Conservation (phyloP, 2,888 invertebrate genomes). For the Allolobophora icterica region DNA sequence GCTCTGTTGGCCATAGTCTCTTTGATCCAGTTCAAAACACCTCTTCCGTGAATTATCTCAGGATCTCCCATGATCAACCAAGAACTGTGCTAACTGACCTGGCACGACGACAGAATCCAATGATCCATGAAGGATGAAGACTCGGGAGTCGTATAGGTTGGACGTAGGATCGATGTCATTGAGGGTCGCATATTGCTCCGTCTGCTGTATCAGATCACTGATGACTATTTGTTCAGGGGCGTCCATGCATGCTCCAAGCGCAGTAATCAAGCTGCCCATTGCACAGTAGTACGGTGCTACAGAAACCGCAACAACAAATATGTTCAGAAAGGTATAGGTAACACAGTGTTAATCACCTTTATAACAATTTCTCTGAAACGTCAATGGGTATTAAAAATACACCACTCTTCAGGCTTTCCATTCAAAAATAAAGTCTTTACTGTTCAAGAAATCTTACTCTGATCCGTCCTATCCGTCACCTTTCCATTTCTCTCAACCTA, state of each 20-base stretch:
- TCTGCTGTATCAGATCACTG: neutral
- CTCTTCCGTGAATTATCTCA: neutral
- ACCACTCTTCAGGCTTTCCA: too few relatives aligned
- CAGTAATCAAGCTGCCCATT: neutral
- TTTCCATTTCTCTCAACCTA: neutral
- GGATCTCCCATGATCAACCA: neutral
- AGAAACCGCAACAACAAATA: slow-evolving; percentile 27
- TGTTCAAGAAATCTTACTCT: neutral
- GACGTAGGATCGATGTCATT: slow-evolving; percentile 57
- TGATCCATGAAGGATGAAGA: slow-evolving; percentile 61
- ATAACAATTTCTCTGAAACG: neutral
- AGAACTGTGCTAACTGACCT: slow-evolving; percentile 50
- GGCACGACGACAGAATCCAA: slow-evolving; percentile 59
- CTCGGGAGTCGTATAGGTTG: slow-evolving; percentile 52
- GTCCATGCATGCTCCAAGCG: slow-evolving; percentile 32
- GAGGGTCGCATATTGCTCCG: slow-evolving; percentile 45
- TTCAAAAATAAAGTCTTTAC: neutral
- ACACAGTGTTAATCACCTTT: too few relatives aligned
- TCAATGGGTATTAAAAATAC: neutral
- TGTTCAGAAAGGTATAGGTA: neutral
- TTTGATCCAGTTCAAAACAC: neutral
- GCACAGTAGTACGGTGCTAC: slow-evolving; percentile 42
- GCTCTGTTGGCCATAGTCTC: neutral
- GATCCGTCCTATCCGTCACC: neutral
- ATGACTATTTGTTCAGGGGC: slow-evolving; percentile 18